These are phyloP conservation scores for Oscheius sp. DNA, from an alignment of 1,140 invertebrate species.

Conservation along the genomic window DNA sequence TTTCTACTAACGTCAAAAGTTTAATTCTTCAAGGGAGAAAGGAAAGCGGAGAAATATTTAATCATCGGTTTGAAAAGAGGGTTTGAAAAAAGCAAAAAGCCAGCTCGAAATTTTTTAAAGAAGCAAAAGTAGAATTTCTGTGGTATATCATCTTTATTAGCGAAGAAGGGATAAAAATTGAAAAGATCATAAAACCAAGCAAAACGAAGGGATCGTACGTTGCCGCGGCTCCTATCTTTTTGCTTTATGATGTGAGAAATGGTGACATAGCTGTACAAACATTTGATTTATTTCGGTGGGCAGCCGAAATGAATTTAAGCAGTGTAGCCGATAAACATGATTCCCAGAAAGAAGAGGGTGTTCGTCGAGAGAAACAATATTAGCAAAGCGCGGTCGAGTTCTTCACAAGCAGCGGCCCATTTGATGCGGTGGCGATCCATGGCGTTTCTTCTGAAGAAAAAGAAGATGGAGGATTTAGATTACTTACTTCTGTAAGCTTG, in stretches of 20 bases:
- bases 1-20: too few relatives aligned
- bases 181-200: too few relatives aligned
- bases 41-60: too few relatives aligned
- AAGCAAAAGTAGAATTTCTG: too few relatives aligned
- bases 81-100: background rate
- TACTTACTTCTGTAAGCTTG: background rate
- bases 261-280: background rate
- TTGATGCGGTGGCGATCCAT: background rate
- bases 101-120: too few relatives aligned
- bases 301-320: background rate
- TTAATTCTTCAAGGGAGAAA: too few relatives aligned
- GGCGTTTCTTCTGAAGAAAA: background rate
- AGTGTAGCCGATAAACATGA: background rate
- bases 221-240: too few relatives aligned
- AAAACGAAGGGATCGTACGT: too few relatives aligned
- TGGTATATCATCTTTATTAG: too few relatives aligned
- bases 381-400: conserved; percentile 1
- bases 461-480: background rate
- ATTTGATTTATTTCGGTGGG: background rate
- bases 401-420: conserved; percentile 2
- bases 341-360: background rate
- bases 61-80: too few relatives aligned
- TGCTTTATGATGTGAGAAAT: too few relatives aligned
- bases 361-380: background rate
- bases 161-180: too few relatives aligned